Evolutionary conservation across 2,888 invertebrate species (phyloP).

Genomic region (Thymelicus acteon): DNA sequence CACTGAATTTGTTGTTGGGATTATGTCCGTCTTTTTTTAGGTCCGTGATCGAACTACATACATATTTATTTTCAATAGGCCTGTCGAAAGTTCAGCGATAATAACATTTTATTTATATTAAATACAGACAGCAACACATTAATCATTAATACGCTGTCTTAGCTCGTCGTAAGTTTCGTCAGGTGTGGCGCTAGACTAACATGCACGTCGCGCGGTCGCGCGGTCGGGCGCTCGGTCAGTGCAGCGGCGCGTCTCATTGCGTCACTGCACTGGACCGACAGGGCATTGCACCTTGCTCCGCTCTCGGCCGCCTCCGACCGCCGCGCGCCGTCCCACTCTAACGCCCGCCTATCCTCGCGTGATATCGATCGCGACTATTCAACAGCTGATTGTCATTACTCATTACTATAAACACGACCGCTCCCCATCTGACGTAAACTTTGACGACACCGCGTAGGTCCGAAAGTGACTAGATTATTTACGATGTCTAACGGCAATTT

Average conservation of each 20-base stretch:
- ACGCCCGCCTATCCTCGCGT: slow-evolving; percentile 54
- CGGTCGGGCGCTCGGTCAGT: slow-evolving; percentile 66
- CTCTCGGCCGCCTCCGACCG: slow-evolving; percentile 46
- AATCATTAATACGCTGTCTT: too few species aligned
- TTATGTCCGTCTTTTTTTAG: too few species aligned
- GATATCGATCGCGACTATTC: slow-evolving; percentile 66
- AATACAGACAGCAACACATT: too few species aligned
- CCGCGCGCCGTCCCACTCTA: slow-evolving; percentile 48
- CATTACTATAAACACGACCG: slow-evolving; percentile 47
- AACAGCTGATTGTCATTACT: slow-evolving; percentile 74
- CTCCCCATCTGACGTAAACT: slow-evolving; percentile 21
- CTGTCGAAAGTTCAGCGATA: not conserved
- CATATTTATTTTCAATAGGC: not conserved
- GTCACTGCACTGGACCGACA: slow-evolving; percentile 74
- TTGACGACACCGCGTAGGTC: slow-evolving; percentile 1
- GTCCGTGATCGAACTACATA: too few species aligned
- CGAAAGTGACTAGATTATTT: slow-evolving; percentile 33
- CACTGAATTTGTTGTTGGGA: too few species aligned
- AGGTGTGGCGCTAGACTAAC: slow-evolving; percentile 29
- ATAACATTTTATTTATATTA: too few species aligned
- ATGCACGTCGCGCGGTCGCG: slow-evolving; percentile 55
- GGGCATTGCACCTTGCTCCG: slow-evolving; percentile 79
- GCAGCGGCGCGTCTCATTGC: slow-evolving; percentile 73
- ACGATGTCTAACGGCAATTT: slow-evolving; percentile 43
- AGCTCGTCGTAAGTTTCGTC: too few species aligned